phyloP scores from a whole-genome alignment of 2,113 vertebrate species.

The Urocolius indicus region DNA sequence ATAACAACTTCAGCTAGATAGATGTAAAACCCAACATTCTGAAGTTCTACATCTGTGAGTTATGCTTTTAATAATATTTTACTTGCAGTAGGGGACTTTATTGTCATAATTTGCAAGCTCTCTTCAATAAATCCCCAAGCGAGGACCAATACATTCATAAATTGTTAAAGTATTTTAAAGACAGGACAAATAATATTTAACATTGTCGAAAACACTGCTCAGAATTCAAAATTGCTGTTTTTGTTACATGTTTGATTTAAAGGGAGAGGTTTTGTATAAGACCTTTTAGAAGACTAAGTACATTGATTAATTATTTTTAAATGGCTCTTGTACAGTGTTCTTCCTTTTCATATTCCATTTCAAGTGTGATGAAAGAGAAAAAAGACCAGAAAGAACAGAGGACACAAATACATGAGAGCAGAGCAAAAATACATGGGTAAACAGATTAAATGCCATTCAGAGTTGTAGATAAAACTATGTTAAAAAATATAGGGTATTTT shows the following conservation, averaged over 20 bases:
- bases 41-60: background rate
- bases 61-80: background rate
- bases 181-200: background rate
- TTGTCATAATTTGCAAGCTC: background rate
- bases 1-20: background rate
- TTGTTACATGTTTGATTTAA: background rate
- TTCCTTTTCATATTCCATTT: background rate
- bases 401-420: background rate
- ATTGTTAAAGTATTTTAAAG: background rate
- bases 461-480: background rate
- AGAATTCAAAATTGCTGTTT: background rate
- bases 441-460: background rate
- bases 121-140: background rate
- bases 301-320: conserved; percentile 22
- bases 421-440: background rate
- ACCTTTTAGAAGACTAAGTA: background rate
- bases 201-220: background rate
- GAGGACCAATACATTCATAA: background rate
- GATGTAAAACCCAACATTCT: background rate
- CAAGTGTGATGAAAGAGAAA: background rate
- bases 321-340: background rate
- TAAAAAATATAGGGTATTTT: too few relatives aligned
- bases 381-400: background rate
- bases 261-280: background rate
- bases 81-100: background rate